phyloP scores from a whole-genome alignment of 2,797 vertebrate species.

The Catamblyrhynchus diadema region DNA sequence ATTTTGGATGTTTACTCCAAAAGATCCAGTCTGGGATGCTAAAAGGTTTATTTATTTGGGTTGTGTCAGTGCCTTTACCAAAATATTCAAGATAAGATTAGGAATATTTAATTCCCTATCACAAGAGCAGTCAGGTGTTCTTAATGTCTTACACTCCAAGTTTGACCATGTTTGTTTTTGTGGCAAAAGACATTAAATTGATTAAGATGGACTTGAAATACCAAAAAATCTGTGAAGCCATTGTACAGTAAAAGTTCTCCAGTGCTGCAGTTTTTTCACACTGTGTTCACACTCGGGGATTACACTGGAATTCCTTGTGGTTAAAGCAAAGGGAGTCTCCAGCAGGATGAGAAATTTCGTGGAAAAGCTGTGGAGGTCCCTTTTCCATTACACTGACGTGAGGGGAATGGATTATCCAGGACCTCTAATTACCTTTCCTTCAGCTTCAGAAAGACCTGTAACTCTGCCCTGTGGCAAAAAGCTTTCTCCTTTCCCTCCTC shows the following conservation, averaged over 20 bases:
- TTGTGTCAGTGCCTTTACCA: background rate
- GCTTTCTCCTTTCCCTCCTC: background rate
- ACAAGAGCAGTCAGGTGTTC: background rate
- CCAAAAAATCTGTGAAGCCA: background rate
- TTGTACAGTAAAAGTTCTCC: background rate
- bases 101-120: background rate
- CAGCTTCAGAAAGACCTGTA: background rate
- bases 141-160: background rate
- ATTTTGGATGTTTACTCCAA: background rate
- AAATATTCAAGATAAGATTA: rapidly evolving
- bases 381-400: background rate
- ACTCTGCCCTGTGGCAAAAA: background rate
- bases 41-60: background rate
- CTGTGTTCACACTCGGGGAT: rapidly evolving
- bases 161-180: background rate
- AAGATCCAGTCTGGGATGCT: background rate
- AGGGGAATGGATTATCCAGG: slow-evolving; percentile 5
- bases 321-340: background rate
- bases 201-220: background rate
- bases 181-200: background rate
- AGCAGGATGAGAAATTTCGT: background rate
- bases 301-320: background rate
- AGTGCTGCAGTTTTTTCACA: background rate
- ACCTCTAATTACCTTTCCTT: slow-evolving; percentile 48
- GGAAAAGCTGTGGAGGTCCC: background rate